Base-by-base conservation (phyloP, 1,140 invertebrate species). In the Drosophila watanabei region DNA sequence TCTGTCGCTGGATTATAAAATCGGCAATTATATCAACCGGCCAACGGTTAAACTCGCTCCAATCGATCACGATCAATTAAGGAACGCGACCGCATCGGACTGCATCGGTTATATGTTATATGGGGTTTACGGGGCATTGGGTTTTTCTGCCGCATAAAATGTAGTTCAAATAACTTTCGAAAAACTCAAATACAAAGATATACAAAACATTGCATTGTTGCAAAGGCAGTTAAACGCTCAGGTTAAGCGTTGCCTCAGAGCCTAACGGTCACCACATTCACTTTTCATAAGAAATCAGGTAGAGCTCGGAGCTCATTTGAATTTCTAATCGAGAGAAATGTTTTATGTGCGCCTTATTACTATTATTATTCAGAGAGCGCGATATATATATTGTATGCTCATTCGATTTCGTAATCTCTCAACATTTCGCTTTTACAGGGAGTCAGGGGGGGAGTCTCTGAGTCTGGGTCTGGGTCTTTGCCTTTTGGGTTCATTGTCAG, bases 121-220 rank as follows among this genome's bases (percentile, higher is more conserved):
- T 16, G 24, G 9, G 6, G 5, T 49, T 13, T 52, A 52, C 20
- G 28, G 52, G 49, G 24, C 14, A 57, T 20, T 43, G 57, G 59
- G 60, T 49, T 49, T 49, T 49, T 68, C 39, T 73, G 64, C 76
- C 66, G 76, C 66, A 79, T 79, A 52, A 68, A 64, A 82, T 79
- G 63, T 87, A 82, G 83, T 87, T 82, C 83, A 86, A 63, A 64
- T 59, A 69, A 87, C 80, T 88, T 87, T 87, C 79, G 77, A 82
- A 57, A 82, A 81, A n/a, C n/a, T 35, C 7, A 6, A 6, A 30
- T n/a, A 49, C 9, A 28, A 6, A 46, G 10, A 43, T 11, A 48
- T 11, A 5, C 3, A 59, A 65, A 58, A 85, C 58, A 79, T 83
- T 87, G 76, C 80, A 88, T 87, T 86, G 83, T 86, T 73, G 24